Conservation (phyloP, 2,113 vertebrate genomes). For the Cyprinus carpio region DNA sequence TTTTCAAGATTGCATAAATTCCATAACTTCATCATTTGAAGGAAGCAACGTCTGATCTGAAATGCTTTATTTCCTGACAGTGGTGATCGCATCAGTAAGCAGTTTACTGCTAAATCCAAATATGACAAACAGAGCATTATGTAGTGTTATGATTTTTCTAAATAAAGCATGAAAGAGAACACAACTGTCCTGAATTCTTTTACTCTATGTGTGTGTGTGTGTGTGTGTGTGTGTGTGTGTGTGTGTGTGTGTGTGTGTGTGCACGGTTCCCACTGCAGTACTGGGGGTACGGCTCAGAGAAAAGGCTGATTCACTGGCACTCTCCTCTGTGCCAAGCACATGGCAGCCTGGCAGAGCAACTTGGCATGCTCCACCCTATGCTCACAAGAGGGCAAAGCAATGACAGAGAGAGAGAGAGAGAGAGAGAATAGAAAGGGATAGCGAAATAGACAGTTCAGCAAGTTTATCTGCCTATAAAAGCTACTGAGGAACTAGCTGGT, state of each 20-base stretch:
- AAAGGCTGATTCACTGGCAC: conserved; percentile 44
- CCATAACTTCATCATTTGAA: neutral
- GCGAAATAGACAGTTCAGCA: neutral
- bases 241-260: neutral
- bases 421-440: neutral
- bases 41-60: neutral
- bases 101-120: neutral
- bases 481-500: neutral
- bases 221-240: neutral
- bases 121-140: neutral
- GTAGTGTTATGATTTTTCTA: conserved; percentile 5
- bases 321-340: conserved; percentile 43
- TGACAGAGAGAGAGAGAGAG: conserved; percentile 50
- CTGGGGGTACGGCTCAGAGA: conserved; percentile 28
- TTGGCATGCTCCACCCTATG: conserved; percentile 31
- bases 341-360: conserved; percentile 37
- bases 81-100: neutral
- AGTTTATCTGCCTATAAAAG: neutral
- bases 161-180: conserved; percentile 21
- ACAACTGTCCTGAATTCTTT: conserved; percentile 9
- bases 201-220: neutral
- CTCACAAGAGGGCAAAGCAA: conserved; percentile 45
- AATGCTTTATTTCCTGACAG: neutral
- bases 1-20: neutral
- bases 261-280: conserved; percentile 18